A percentile compares a stretch with the other conserved stretches of the same genome.
phyloP scores from a whole-genome alignment of 2,888 invertebrate genomes.

The Drosophila histrio region DNA sequence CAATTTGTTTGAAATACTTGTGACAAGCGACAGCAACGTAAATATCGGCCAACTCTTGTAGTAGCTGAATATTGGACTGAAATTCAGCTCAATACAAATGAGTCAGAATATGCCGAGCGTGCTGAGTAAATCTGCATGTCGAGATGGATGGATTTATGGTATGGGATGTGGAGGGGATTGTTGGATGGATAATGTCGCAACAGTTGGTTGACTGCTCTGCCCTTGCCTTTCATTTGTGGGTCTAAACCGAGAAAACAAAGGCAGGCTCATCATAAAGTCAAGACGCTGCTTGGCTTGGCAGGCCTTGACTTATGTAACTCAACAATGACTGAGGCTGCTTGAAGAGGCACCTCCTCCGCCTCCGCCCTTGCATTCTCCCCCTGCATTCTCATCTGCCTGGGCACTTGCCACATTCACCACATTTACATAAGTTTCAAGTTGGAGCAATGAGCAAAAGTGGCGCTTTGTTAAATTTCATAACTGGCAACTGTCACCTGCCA shows the following conservation, averaged over 20 bases:
- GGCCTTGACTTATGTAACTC: constrained; percentile 49
- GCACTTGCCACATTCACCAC: constrained; percentile 25
- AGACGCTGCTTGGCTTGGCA: constrained; percentile 30
- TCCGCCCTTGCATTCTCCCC: neutral
- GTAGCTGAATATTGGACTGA: constrained; percentile 1
- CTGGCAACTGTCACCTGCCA: constrained; percentile 37
- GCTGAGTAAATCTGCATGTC: constrained; percentile 3
- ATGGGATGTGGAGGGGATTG: neutral
- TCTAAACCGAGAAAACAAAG: constrained; percentile 25
- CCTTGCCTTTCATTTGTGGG: constrained; percentile 24
- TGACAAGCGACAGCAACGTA: no score
- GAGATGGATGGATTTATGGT: neutral
- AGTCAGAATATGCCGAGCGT: constrained; percentile 44
- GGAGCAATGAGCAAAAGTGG: constrained; percentile 55
- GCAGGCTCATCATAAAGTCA: constrained; percentile 33
- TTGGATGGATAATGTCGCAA: constrained; percentile 36
- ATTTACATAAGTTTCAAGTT: constrained; percentile 67
- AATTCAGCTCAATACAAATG: constrained; percentile 34
- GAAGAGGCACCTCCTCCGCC: neutral
- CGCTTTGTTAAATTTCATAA: constrained; percentile 54
- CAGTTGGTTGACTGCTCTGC: constrained; percentile 50
- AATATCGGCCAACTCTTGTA: no score
- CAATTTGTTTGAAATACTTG: no score
- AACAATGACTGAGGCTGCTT: constrained; percentile 14
- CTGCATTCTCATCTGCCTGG: neutral